These are phyloP conservation scores for Echinometra lucunter DNA, from an alignment of 53 echinoderm and acorn worm genomes.

Conservation along the genomic window DNA sequence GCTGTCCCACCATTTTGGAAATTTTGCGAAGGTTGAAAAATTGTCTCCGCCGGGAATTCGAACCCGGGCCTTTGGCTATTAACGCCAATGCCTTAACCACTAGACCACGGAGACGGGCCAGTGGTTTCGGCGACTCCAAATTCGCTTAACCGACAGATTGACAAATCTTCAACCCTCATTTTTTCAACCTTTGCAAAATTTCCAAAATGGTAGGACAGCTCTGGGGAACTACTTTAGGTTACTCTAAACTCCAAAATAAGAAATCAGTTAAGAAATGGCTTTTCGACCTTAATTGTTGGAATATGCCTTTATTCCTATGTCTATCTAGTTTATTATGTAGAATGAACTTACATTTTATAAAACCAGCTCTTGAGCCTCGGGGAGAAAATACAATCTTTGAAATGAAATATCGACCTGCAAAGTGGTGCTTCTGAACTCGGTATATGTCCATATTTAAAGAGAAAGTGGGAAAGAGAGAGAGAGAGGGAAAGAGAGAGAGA, in stretches of 20 bases:
- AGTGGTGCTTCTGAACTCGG: background rate
- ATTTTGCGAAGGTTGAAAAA: too few relatives aligned
- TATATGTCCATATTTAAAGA: background rate
- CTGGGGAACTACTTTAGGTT: too few relatives aligned
- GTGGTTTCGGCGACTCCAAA: too few relatives aligned
- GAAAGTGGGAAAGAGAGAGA: background rate
- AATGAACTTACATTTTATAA: background rate
- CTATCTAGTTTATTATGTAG: background rate
- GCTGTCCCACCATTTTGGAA: too few relatives aligned
- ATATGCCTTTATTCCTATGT: background rate
- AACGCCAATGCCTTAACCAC: too few relatives aligned
- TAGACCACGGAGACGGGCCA: too few relatives aligned
- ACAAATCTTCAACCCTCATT: too few relatives aligned
- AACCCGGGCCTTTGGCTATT: too few relatives aligned
- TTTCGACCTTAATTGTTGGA: background rate
- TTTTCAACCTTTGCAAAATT: too few relatives aligned
- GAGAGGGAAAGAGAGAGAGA: background rate
- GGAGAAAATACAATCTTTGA: conserved; percentile 28
- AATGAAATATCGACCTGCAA: conserved; percentile 43
- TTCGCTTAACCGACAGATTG: too few relatives aligned
- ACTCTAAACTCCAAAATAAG: background rate
- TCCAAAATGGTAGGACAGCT: too few relatives aligned
- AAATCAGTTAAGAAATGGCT: conserved; percentile 20
- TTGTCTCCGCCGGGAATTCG: too few relatives aligned
- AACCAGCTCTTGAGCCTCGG: background rate